Base-by-base conservation (phyloP, 2,797 vertebrate genomes). In the Syndactyla subalaris region DNA sequence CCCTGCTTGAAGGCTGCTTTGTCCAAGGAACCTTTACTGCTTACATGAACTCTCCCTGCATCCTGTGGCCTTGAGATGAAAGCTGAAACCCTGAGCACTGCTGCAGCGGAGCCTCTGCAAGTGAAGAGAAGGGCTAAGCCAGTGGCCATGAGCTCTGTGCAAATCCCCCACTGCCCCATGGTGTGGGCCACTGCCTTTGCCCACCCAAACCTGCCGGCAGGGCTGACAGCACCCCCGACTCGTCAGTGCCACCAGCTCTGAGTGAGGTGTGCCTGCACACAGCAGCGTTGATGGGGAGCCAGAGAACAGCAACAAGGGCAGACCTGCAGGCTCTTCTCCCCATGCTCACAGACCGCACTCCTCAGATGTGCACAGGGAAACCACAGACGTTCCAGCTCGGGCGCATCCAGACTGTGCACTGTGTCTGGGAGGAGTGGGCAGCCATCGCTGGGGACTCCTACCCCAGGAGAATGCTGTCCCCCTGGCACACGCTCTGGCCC, bases 371-470 rank as follows among this genome's bases (percentile, higher is more conserved):
- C 54, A 10, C 1, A 1, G 15, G 80, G 57, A 86, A 87, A 41
- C 16, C 1, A 2, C 0, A 0, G 0, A 38, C 46, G 23, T 51
- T 74, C 66, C 68, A 65, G 26, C 20, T 3, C 0, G 2, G 58
- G 54, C 11, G 18, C 65, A 58, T 59, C 22, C 21, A 15, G 72
- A 26, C 4, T 10, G 43, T 41, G 43, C 1, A 11, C 75, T 11
- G 8, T 34, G 29, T 12, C 58, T 86, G 73, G 73, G 36, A 45
- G 11, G 23, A 67, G 1, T 3, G 32, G 45, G 34, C 49, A 57
- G 72, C 49, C 38, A 32, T 38, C 0, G 0, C 0, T 3, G 2
- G 32, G n/a, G 23, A 52, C 23, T 45, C 29, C 49, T 21, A 41
- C 16, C 11, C 58, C 32, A 36, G 45, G 21, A 62, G 58, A 59